Conservation (phyloP, 2,113 vertebrate genomes). For the Oceanites oceanicus region DNA sequence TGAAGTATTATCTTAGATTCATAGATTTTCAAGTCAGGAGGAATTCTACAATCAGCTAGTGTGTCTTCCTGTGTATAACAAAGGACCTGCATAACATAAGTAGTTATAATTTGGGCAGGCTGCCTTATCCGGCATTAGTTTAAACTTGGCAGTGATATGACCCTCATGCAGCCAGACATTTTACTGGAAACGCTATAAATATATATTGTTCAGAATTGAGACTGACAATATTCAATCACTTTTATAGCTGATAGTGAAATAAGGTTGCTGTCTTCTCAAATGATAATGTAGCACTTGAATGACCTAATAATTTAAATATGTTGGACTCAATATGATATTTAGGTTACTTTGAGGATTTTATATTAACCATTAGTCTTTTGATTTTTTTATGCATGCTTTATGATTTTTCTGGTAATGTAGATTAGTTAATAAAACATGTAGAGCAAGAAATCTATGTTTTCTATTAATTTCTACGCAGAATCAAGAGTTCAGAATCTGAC, state of each 20-base stretch:
- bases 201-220: background rate
- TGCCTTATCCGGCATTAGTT: background rate
- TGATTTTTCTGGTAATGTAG: background rate
- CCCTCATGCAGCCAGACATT: background rate
- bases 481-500: background rate
- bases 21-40: background rate
- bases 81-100: background rate
- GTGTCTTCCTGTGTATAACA: background rate
- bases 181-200: background rate
- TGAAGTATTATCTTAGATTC: background rate
- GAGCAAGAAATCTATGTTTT: background rate
- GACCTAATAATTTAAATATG: background rate
- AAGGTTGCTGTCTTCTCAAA: background rate
- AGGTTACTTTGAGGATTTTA: background rate
- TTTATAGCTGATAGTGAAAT: slow-evolving; percentile 3
- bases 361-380: background rate
- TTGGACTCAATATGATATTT: background rate
- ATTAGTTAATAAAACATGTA: background rate
- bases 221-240: slow-evolving; percentile 18
- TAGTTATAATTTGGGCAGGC: background rate
- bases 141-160: background rate
- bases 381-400: background rate
- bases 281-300: background rate
- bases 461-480: background rate
- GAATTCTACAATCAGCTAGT: background rate